Evolutionary conservation across 2,113 vertebrate species (phyloP), one percentile per base, ranked within the genome.

Genomic region (Eleginops maclovinus): DNA sequence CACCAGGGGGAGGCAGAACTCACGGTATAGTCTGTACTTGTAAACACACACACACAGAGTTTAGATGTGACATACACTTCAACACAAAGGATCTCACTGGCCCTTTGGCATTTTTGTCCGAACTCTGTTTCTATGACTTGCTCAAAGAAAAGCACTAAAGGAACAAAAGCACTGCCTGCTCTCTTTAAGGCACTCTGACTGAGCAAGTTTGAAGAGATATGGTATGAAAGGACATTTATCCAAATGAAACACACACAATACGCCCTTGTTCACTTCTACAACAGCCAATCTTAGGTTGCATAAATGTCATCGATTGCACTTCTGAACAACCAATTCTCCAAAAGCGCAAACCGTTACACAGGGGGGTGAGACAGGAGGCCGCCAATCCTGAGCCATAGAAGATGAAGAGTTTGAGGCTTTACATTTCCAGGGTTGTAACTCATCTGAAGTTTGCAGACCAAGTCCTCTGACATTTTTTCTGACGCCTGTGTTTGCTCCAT

Each of bases 1-100:
- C 93, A 89, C 81, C 44, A 90, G 90, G 72, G 74, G 82, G 86
- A 44, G 83, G 79, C 70, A 90, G 9, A 58, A 28, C 4, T 64
- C 54, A 77, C 22, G 12, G 13, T 61, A 31, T 14, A 8, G 14
- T 19, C 44, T 73, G 13, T 22, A 62, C 12, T 26, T 44, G 15
- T 36, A 36, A 36, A 31, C 55, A 72, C 47, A 59, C n/a, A 70
- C 26, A 59, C 11, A 43, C 11, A 28, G 1, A 59, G 11, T 41
- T 53, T 54, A 24, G 11, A 14, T 59, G 36, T 71, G 24, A 65
- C 58, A 63, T 46, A 59, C 3, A 43, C 12, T 9, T 50, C 60
- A 58, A 43, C 58, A 84, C 50, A 77, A 21, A 67, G 17, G 21
- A 63, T 11, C 46, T 28, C 9, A 31, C 28, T 28, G 49, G 7